These are phyloP conservation scores for Lissocephala sabroskyi DNA, from an alignment of 2,888 invertebrate species.

Conservation along the genomic window DNA sequence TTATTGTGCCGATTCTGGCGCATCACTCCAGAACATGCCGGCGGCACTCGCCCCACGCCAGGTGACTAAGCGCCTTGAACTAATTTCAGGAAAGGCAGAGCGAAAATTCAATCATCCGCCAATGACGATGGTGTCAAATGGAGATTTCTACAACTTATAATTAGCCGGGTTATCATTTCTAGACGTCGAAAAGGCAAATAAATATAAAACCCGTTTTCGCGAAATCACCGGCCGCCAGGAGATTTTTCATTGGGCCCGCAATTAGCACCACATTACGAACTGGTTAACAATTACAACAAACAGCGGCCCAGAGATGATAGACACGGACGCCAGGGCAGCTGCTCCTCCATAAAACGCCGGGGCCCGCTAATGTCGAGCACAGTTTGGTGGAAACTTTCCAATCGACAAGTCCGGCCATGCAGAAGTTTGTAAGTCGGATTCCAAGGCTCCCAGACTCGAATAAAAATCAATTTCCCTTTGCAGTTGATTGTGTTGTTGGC, in stretches of 20 bases:
- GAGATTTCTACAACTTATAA: slow-evolving; percentile 40
- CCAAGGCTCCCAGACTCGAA: too few relatives aligned
- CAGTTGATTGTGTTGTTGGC: background rate
- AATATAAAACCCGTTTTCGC: slow-evolving; percentile 25
- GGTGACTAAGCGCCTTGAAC: slow-evolving; percentile 47
- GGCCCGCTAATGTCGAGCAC: slow-evolving; percentile 11
- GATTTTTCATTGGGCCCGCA: slow-evolving; percentile 21
- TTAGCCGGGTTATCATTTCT: slow-evolving; percentile 33
- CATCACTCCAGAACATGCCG: too few relatives aligned
- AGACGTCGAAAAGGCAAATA: slow-evolving; percentile 29
- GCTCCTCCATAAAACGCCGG: background rate
- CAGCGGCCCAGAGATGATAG: slow-evolving; percentile 3
- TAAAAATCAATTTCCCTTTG: too few relatives aligned
- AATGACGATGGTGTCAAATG: too few relatives aligned
- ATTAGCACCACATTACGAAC: slow-evolving; percentile 61
- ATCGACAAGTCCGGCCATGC: slow-evolving; percentile 21
- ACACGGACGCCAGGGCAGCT: background rate
- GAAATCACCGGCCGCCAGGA: too few relatives aligned
- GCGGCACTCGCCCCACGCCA: background rate
- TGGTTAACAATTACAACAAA: slow-evolving; percentile 45
- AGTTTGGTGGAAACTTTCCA: slow-evolving; percentile 27
- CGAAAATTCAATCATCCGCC: too few relatives aligned
- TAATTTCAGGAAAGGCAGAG: slow-evolving; percentile 26
- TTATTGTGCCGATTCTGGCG: too few relatives aligned
- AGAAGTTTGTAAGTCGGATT: slow-evolving; percentile 30